Base-by-base conservation (phyloP, 1,140 invertebrate species). In the Drosophila pseudoobscura region DNA sequence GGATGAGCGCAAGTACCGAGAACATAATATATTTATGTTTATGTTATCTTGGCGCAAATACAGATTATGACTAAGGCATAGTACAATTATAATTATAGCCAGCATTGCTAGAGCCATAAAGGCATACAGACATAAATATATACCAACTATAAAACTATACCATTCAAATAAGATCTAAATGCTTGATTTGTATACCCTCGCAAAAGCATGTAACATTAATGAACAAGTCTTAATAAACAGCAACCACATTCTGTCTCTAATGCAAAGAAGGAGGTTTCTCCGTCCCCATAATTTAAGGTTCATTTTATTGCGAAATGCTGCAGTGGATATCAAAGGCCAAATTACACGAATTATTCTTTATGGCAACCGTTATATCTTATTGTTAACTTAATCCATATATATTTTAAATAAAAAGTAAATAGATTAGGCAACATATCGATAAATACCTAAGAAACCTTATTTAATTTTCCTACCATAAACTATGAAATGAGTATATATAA, bases 221-320 rank as follows among this genome's bases (percentile, higher is more conserved):
- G 17, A 46, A 56, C 59, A 46, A 54, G 51, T 51, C 22, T 44
- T 49, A 51, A 31, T 44, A 62, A 75, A 54, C 45, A 43, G 50
- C 24, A 64, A 58, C 41, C 39, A 56, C 45, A 50, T 66, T 66
- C 50, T 54, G 39, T 65, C 45, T 63, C 49, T 52, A 76, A 63
- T 46, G 64, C 72, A 78, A 70, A 78, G 52, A 71, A 71, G 80
- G 71, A 78, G 61, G 61, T 63, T 59, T 58, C 78, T 80, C 78
- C 77, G 77, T 80, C 77, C 77, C 77, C 60, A 71, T 65, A 80
- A 61, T 53, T 75, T 78, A 78, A 83, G 78, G 58, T 49, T 56
- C 20, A 57, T 56, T 78, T 49, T 52, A 49, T 68, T 57, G 68
- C 17, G 39, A 5, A 68, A 68, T n/a, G 35, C 46, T 29, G 13